Base-by-base conservation (phyloP, 1,140 invertebrate genomes). In the Chelonus insularis region DNA sequence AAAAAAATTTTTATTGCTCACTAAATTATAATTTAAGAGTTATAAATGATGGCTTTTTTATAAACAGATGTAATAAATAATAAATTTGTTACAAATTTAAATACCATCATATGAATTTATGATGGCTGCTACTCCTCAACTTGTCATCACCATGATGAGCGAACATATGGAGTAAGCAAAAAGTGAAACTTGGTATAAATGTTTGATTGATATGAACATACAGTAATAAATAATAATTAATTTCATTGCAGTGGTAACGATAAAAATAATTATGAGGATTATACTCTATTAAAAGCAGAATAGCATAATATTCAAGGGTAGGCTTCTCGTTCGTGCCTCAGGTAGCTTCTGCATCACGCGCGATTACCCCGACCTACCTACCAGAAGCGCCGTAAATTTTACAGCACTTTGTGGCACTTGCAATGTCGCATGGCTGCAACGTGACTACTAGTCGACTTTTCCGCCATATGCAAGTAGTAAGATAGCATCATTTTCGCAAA, bases 351-450 rank as follows among this genome's bases (percentile, higher is more conserved):
- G 12, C 45, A 12, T 48, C 23, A 41, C 18, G 36, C 52, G 12
- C 52, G 37, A 56, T 39, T 56, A 56, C 37, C 34, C 14, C 18
- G 34, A 34, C 29, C 34, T 12, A 16, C 37, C 20, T 18, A 56
- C 39, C 25, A 57, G 55, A 32, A 41, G 41, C 41, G 37, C 55
- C 55, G 23, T 57, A 57, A 57, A 57, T 57, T 57, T 11, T 57
- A 4, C n/a, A 45, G 55, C 41, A 57, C 55, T 57, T 57, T 57
- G 55, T 57, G 41, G 55, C 55, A 23, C 37, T 56, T 45, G 12
- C 21, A 14, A 29, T 29, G 21, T 57, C 39, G 23, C 55, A 29
- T 25, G 21, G 12, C 16, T 11, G 0, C 50, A 29, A 6, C 50
- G 7, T 16, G 12, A 32, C 23, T 16, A 36, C 11, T 12, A 18